Base-by-base conservation (phyloP, 2,113 vertebrate species). In the Boulengeromyrus knoepffleri region DNA sequence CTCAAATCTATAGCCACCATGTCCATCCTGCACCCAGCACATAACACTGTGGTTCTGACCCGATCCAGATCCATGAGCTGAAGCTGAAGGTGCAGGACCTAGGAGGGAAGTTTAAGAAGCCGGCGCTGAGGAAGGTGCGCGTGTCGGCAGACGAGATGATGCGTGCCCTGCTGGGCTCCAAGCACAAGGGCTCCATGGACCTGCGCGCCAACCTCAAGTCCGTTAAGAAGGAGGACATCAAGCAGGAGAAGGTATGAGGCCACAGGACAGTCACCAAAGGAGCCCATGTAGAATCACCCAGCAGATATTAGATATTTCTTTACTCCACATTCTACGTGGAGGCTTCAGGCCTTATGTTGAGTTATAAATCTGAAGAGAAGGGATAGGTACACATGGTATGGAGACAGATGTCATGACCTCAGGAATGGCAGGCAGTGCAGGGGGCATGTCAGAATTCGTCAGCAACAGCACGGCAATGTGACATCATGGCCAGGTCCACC, bases 101-200 rank as follows among this genome's bases (percentile, higher is more conserved):
- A 1, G 94, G 97, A 1, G 97, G 97, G 0, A 98, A 98, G 91
- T 98, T 98, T 93, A 98, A 98, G 91, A 95, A 97, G 0, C 97
- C 97, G 0, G 95, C 96, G 0, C 92, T 98, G 90, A 94, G 97
- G 0, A 93, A 97, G 0, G 97, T 97, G 1, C 96, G 97, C 0
- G 96, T 98, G 84, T 97, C 97, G 0, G 97, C 97, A 0, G 97
- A 98, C 0, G 97, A 97, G 93, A 98, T 97, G 97, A 96, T 98
- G 90, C 93, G 97, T 49, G 97, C 97, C 56, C 93, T 98, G 89
- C 95, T 98, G 94, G 97, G 97, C 89, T 98, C 97, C 90, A 98
- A 98, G 90, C 97, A 98, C 94, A 98, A 98, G 89, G 97, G 97
- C 31, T 97, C 97, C 90, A 97, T 98, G 97, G 97, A 98, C 46